Evolutionary conservation across 2,797 vertebrate genomes (phyloP).

Genomic region (Huso huso): DNA sequence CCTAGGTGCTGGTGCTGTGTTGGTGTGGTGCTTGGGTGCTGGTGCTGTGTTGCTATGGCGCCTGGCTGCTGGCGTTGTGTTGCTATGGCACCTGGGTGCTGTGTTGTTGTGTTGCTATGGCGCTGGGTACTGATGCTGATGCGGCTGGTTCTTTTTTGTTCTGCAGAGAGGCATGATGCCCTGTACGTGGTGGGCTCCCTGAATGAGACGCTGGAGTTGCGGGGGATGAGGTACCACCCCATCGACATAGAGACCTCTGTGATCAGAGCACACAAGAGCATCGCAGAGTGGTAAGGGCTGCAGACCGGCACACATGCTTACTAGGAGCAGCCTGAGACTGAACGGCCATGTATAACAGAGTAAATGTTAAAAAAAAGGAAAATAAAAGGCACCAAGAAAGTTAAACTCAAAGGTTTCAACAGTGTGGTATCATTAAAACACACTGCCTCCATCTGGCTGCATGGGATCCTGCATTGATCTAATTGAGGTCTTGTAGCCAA

Average conservation of each 20-base stretch:
- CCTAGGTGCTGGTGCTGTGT: too few species aligned
- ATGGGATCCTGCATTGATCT: neutral
- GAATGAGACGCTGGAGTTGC: constrained; percentile 78
- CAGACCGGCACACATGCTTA: too few species aligned
- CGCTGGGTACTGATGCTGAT: neutral
- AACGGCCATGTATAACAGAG: neutral
- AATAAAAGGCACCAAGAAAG: neutral
- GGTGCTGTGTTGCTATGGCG: too few species aligned
- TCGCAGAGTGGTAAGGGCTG: constrained; percentile 75
- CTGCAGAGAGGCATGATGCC: constrained; percentile 74
- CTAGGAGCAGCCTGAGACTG: neutral
- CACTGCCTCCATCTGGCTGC: neutral
- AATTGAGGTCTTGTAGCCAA: neutral
- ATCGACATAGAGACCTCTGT: constrained; percentile 85
- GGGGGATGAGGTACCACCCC: constrained; percentile 84
- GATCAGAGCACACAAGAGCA: constrained; percentile 78
- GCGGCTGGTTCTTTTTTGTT: neutral
- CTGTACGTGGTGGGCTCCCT: constrained; percentile 79
- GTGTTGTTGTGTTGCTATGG: too few species aligned
- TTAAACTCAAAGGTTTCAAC: too few species aligned
- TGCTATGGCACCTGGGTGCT: too few species aligned
- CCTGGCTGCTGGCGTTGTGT: too few species aligned
- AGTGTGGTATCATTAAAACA: too few species aligned
- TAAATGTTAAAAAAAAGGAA: neutral
- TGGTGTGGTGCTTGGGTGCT: too few species aligned